These are phyloP conservation scores for Eolophus roseicapilla DNA, from an alignment of 2,113 vertebrate species.

Conservation along the genomic window DNA sequence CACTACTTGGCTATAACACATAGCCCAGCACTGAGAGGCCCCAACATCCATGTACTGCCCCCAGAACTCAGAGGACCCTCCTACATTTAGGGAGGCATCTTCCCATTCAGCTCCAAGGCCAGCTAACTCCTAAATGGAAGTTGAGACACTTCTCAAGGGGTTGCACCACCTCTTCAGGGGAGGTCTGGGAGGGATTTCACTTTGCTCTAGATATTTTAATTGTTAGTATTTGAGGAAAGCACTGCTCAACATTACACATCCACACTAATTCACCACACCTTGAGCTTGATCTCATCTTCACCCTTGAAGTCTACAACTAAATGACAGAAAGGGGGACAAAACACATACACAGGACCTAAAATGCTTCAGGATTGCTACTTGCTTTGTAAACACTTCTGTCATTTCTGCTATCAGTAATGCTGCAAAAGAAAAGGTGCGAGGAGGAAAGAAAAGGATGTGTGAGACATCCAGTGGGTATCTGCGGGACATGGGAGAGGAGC, in stretches of 20 bases:
- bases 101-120: neutral
- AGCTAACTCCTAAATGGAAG: neutral
- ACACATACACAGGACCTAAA: neutral
- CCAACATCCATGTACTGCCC: neutral
- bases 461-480: neutral
- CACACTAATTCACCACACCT: neutral
- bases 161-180: neutral
- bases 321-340: neutral
- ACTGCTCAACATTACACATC: neutral
- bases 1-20: rapidly evolving
- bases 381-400: neutral
- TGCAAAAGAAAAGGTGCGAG: neutral
- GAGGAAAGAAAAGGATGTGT: too few species aligned
- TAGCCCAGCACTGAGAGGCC: neutral
- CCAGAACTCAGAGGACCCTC: neutral
- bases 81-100: neutral
- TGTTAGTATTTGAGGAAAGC: neutral
- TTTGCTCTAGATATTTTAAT: neutral
- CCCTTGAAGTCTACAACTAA: neutral
- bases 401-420: neutral
- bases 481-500: neutral
- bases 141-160: neutral
- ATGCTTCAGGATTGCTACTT: neutral
- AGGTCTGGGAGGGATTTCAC: neutral
- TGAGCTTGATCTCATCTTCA: neutral